These are phyloP conservation scores for Epinephelus cyanopodus DNA, from an alignment of 2,113 vertebrate species.

Conservation along the genomic window DNA sequence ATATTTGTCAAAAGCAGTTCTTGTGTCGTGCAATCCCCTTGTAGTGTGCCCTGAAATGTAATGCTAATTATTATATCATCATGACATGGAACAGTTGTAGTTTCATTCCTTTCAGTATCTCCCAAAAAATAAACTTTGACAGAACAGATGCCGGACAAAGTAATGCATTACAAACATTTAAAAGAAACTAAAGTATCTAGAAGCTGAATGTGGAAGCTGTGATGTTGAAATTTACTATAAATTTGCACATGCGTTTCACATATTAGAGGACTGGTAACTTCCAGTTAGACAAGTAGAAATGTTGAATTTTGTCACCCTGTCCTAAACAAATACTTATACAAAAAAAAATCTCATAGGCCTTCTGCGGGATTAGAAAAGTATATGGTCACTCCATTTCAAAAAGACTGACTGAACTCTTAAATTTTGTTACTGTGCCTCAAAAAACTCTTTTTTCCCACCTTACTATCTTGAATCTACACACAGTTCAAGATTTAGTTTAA, in stretches of 20 bases:
- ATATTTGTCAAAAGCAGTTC: background rate
- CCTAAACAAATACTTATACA: background rate
- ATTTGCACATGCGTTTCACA: constrained; percentile 52
- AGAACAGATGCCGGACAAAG: background rate
- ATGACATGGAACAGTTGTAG: background rate
- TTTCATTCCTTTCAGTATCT: constrained; percentile 26
- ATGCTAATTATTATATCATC: constrained; percentile 27
- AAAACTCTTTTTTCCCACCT: background rate
- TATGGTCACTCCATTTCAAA: background rate
- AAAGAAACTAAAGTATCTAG: constrained; percentile 10
- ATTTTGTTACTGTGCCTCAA: constrained; percentile 11
- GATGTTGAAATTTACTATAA: constrained; percentile 25
- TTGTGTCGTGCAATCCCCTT: constrained; percentile 13
- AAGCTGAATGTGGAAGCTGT: constrained; percentile 17
- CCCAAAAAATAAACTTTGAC: background rate
- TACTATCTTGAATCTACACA: background rate
- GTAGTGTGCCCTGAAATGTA: constrained; percentile 41
- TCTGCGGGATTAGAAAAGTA: background rate
- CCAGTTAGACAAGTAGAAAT: constrained; percentile 43
- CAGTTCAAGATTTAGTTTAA: background rate
- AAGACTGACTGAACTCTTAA: background rate
- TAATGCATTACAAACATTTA: background rate
- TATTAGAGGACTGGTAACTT: constrained; percentile 39
- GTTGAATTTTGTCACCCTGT: background rate
- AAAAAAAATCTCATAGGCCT: constrained; percentile 1